Evolutionary conservation across 2,888 invertebrate genomes (phyloP).

Genomic region (Augiades crinisus): DNA sequence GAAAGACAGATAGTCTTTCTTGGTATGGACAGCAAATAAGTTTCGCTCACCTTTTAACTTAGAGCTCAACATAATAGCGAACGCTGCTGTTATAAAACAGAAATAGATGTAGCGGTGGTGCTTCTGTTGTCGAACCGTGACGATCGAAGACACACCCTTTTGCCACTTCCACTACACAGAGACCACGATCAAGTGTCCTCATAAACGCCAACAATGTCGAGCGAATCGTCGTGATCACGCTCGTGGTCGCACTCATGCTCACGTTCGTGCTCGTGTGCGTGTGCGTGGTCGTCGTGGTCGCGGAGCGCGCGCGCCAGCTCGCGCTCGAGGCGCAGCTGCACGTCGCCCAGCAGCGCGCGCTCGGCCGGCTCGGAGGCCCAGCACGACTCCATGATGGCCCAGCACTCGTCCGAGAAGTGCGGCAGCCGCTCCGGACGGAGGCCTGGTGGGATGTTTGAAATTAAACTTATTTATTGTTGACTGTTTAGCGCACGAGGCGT

Average conservation of each 20-base stretch:
- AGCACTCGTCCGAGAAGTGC: conserved; percentile 89
- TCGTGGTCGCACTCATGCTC: too few species aligned
- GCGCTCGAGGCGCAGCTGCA: conserved; percentile 84
- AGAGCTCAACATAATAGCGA: too few species aligned
- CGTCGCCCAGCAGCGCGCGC: conserved; percentile 89
- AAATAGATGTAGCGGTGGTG: too few species aligned
- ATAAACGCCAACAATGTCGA: conserved; percentile 46
- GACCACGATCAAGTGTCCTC: not conserved
- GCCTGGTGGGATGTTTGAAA: conserved; percentile 71
- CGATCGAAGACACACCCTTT: too few species aligned
- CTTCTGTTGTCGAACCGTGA: too few species aligned
- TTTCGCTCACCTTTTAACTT: too few species aligned
- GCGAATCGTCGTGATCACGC: conserved; percentile 41
- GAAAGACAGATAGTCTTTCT: too few species aligned
- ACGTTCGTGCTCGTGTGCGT: conserved; percentile 27
- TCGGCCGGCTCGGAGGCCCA: conserved; percentile 89
- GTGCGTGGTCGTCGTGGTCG: conserved; percentile 30
- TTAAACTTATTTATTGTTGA: too few species aligned
- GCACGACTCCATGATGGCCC: conserved; percentile 91
- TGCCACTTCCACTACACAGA: too few species aligned
- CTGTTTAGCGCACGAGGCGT: too few species aligned
- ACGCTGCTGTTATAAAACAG: too few species aligned
- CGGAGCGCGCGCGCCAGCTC: conserved; percentile 54
- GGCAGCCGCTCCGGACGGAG: conserved; percentile 89
- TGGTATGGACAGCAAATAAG: too few species aligned